Evolutionary conservation across 37 sponge, comb jelly and placozoan species (phyloP).

Genomic region (Halichondria panicea): DNA sequence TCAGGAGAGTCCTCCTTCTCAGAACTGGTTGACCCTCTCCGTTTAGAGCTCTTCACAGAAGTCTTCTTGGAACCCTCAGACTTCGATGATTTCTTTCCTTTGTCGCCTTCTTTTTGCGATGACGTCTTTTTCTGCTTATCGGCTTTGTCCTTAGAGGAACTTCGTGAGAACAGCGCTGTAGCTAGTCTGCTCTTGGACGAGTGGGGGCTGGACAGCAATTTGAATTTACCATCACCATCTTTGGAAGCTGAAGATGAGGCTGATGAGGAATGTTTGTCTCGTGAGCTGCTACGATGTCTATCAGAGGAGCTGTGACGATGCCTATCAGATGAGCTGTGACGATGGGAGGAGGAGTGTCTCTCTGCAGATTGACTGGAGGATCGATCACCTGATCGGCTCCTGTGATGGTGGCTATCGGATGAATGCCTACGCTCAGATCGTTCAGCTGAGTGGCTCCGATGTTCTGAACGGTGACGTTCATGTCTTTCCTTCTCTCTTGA

Average conservation of each 20-base stretch:
- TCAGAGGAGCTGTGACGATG: constrained; percentile 3
- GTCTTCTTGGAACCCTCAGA: neutral
- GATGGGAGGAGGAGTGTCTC: neutral
- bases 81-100: neutral
- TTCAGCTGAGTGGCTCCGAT: constrained; percentile 12
- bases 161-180: too few relatives aligned
- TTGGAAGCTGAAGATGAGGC: neutral
- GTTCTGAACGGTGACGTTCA: neutral
- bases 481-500: neutral
- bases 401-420: neutral
- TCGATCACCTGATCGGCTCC: neutral
- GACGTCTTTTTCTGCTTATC: neutral
- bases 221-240: neutral
- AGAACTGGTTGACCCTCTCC: too few relatives aligned
- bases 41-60: too few relatives aligned
- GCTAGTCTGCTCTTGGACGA: too few relatives aligned
- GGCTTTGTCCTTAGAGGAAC: neutral
- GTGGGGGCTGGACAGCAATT: neutral
- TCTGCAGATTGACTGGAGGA: constrained; percentile 8
- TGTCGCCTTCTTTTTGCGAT: neutral
- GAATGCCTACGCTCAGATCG: too few relatives aligned
- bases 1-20: too few relatives aligned
- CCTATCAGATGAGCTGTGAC: neutral
- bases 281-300: neutral
- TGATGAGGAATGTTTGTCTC: neutral